A percentile compares a stretch with the other conserved stretches of the same genome.
Conservation (phyloP, 2,888 invertebrate species). For the Megalurothrips usitatus region DNA sequence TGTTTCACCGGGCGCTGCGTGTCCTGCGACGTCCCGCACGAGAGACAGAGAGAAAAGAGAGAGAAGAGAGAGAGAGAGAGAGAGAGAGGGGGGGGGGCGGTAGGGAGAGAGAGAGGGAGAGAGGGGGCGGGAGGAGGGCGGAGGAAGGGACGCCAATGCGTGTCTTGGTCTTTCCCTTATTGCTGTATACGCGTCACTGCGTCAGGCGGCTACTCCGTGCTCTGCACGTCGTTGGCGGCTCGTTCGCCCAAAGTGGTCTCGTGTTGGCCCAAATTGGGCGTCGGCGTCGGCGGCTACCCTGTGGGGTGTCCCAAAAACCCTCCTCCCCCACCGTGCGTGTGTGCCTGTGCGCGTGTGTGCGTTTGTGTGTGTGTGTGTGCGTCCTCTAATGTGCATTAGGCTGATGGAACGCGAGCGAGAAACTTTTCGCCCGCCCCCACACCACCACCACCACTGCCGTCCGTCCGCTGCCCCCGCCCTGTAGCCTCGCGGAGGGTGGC, state of each 20-base stretch:
- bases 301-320: no score
- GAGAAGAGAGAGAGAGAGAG: not conserved
- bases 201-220: no score
- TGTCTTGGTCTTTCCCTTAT: no score
- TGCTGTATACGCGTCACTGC: no score
- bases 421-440: not conserved
- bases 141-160: not conserved
- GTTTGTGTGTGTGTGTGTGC: not conserved
- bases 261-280: conserved; percentile 2
- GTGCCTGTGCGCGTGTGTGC: no score
- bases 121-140: not conserved
- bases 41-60: not conserved
- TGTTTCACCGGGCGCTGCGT: conserved; percentile 8
- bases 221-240: no score
- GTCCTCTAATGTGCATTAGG: conserved; percentile 9
- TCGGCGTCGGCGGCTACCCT: not conserved
- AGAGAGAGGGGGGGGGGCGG: not conserved
- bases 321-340: no score
- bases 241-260: no score
- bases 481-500: not conserved
- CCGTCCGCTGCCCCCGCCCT: not conserved
- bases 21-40: not conserved
- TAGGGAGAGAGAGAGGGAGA: not conserved
- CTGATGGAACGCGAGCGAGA: conserved; percentile 3
- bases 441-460: no score